Base-by-base conservation (phyloP, 2,113 vertebrate species). In the Apaloderma vittatum region DNA sequence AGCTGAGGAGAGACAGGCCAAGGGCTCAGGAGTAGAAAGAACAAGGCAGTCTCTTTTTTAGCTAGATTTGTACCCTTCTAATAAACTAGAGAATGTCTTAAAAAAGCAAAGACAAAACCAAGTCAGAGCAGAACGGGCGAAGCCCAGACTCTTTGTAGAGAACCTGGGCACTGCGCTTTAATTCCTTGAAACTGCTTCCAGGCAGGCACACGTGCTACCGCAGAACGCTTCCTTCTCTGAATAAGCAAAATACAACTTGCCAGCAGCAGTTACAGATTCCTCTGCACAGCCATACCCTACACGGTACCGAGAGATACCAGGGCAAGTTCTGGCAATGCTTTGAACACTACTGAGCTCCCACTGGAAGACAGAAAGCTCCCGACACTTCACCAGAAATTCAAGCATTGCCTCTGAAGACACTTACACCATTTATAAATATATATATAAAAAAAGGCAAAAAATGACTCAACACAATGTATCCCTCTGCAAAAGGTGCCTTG, bases 381-480 rank as follows among this genome's bases (percentile, higher is more conserved):
- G 37, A 63, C 5, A 1, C n/a, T 22, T 22, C n/a, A 45, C 37
- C 65, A 61, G 30, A 24, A 43, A 3, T 27, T 19, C 43, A 12
- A 21, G 19, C 63, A 4, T 8, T 15, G 48, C 46, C 51, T 61
- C 27, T 6, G 32, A 32, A 79, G 24, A 18, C 34, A 19, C 67
- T 46, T 6, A 22, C 2, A 7, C 52, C 14, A 20, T n/a, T 7
- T 45, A 48, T 15, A 16, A 30, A n/a, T 18, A 46, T 18, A 46
- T 6, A 14, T 18, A 46, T 18, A 22, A n/a, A 36, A 45, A 46
- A 29, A 67, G 15, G 22, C 32, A 65, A 52, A 20, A 26, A 45
- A 6, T 14, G 23, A 5, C 0, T 2, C 12, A n/a, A 24, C 4
- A 4, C 7, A 36, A 23, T 6, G 5, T 40, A 4, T 10, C 37